Evolutionary conservation across 2,113 vertebrate species (phyloP), one percentile per base, ranked within the genome.

Genomic region (Argyrosomus japonicus): DNA sequence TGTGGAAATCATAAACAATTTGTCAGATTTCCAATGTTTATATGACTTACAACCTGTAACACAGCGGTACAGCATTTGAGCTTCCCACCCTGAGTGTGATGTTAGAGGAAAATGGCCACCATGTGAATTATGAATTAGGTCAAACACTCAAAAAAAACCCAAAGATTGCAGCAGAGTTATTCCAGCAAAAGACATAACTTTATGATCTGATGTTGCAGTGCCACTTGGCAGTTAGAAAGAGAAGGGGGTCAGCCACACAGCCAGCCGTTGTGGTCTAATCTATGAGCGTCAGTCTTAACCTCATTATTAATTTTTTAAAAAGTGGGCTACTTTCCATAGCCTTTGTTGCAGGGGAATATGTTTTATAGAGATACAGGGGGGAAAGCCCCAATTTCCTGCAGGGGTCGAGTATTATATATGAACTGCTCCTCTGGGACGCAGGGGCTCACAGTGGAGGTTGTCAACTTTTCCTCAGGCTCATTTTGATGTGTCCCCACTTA

Each of bases 321-420:
- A 88, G 82, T 25, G 36, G 79, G 83, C 83, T 79, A 69, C 79
- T 90, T 82, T 89, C 89, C 81, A 89, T 68, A 85, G 82, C 79
- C 86, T 89, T 93, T 93, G 88, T 92, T 91, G 74, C 68, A 68
- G 67, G 65, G 75, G 87, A 88, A 88, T 91, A 87, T 92, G 91
- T 93, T 93, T 88, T 73, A 84, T 82, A 85, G 89, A 92, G 92
- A 93, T 94, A 93, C 74, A 71, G 85, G 63, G 43, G 87, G 79
- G 74, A 19, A 61, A 86, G 83, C 67, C 86, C 67, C 50, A 80
- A 70, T 90, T 90, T 90, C 91, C 88, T 90, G 89, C 88, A 91
- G 92, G 90, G 91, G 78, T 76, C 9, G 77, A 83, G 87, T 77
- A 90, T 91, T 92, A 87, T 67, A 77, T 82, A 78, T 82, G 75